These are phyloP conservation scores for Tribolium freemani DNA, from an alignment of 2,888 invertebrate genomes.

Conservation along the genomic window DNA sequence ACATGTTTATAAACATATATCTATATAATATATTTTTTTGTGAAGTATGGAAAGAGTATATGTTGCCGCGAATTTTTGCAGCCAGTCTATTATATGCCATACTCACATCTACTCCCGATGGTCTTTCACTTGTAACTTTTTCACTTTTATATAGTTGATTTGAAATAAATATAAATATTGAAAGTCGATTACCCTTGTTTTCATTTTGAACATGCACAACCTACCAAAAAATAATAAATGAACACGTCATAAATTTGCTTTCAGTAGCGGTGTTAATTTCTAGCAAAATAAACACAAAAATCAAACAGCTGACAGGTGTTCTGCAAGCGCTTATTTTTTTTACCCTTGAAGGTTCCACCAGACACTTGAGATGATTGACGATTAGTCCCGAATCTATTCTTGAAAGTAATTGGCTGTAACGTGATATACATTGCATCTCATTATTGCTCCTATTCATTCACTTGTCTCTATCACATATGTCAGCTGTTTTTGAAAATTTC, in stretches of 20 bases:
- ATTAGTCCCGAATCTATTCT: not conserved
- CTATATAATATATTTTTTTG: conserved; percentile 66
- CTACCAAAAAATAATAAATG: not conserved
- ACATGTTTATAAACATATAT: conserved; percentile 66
- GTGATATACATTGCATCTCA: not conserved
- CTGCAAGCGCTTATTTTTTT: not conserved
- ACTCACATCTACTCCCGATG: conserved; percentile 66
- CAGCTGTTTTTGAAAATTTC: not conserved
- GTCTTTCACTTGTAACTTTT: conserved; percentile 68
- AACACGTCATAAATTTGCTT: not conserved
- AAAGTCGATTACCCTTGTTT: conserved; percentile 7
- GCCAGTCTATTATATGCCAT: conserved; percentile 58
- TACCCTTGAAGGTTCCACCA: not conserved
- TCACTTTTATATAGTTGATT: conserved; percentile 69
- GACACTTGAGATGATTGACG: not conserved
- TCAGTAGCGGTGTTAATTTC: conserved; percentile 13
- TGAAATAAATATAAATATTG: conserved; percentile 67
- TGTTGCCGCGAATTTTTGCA: conserved; percentile 52
- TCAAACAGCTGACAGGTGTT: not conserved
- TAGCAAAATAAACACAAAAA: conserved; percentile 17
- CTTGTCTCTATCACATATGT: not conserved
- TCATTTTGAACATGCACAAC: not conserved
- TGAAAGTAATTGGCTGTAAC: not conserved
- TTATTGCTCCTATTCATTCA: not conserved
- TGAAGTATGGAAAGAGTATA: conserved; percentile 63